Conservation (phyloP, 2,888 invertebrate genomes). For the Drosophila koepferae region DNA sequence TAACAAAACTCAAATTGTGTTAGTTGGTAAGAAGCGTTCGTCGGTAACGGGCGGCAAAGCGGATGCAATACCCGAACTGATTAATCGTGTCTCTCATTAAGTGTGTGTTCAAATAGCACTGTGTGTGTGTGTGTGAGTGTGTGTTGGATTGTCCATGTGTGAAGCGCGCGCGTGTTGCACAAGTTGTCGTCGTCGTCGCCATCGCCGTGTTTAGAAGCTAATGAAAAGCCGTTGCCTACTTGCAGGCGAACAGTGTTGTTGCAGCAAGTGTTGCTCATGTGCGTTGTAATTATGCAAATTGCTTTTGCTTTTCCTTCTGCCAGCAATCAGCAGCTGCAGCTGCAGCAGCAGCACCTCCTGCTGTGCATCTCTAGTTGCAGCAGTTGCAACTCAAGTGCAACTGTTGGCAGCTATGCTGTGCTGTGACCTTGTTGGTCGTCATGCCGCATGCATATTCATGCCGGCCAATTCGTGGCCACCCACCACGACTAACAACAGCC, state of each 20-base stretch:
- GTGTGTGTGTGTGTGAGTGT: not conserved
- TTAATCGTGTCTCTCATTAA: slow-evolving; percentile 13
- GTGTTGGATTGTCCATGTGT: not conserved
- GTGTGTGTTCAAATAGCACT: slow-evolving; percentile 8
- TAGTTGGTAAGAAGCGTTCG: slow-evolving; percentile 83
- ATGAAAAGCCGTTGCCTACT: slow-evolving; percentile 53
- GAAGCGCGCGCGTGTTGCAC: slow-evolving; percentile 24
- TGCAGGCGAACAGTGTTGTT: slow-evolving; percentile 24
- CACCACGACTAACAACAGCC: slow-evolving; percentile 23
- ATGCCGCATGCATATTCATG: slow-evolving; percentile 79
- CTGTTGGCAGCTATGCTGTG: slow-evolving; percentile 57
- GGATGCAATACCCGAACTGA: slow-evolving; percentile 34
- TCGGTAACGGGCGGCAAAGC: slow-evolving; percentile 79
- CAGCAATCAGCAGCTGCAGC: slow-evolving; percentile 22
- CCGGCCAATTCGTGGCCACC: slow-evolving; percentile 34
- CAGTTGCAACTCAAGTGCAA: slow-evolving; percentile 70
- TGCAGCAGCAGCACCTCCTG: slow-evolving; percentile 8
- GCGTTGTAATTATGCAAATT: slow-evolving; percentile 78
- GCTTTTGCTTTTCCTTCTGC: slow-evolving; percentile 39
- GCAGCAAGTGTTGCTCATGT: slow-evolving; percentile 56
- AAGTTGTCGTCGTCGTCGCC: slow-evolving; percentile 23
- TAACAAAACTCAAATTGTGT: slow-evolving; percentile 80
- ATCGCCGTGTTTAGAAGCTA: slow-evolving; percentile 37
- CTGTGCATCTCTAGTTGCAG: slow-evolving; percentile 16
- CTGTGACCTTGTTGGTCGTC: slow-evolving; percentile 54